A percentile compares a stretch with the other conserved stretches of the same genome.
phyloP scores from a whole-genome alignment of 2,888 invertebrate genomes.

The Drosophila meridiana region DNA sequence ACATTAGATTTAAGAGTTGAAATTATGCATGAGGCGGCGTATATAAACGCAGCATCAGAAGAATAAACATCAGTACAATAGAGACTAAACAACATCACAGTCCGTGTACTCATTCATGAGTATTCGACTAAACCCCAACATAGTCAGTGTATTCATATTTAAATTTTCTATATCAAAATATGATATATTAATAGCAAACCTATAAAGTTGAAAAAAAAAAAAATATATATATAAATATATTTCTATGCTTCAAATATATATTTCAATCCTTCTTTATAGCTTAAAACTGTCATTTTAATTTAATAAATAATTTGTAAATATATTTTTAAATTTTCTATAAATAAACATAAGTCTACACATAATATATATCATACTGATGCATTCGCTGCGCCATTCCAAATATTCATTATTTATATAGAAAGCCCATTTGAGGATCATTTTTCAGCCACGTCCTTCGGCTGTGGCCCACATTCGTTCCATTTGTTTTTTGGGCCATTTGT shows the following conservation, averaged over 20 bases:
- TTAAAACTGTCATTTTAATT: not conserved
- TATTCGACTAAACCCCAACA: no score
- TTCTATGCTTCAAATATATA: not conserved
- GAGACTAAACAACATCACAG: no score
- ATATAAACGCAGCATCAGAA: no score
- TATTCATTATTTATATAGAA: slow-evolving; percentile 20
- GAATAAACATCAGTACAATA: no score
- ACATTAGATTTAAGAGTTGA: no score
- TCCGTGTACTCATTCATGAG: no score
- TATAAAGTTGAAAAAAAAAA: no score
- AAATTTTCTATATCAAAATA: no score
- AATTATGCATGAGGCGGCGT: no score
- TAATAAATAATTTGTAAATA: not conserved
- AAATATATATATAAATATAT: no score
- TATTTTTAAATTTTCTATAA: not conserved
- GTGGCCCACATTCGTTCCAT: slow-evolving; percentile 10
- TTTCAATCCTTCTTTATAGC: not conserved
- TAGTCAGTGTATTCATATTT: no score
- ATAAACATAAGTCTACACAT: not conserved
- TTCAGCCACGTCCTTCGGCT: slow-evolving; percentile 10
- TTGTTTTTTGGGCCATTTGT: slow-evolving; percentile 41
- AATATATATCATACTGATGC: not conserved
- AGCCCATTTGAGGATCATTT: slow-evolving; percentile 29
- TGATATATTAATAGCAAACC: no score
- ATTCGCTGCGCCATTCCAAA: not conserved